These are phyloP conservation scores for Petromus typicus DNA, from an alignment of 2,113 vertebrate species.

Conservation along the genomic window DNA sequence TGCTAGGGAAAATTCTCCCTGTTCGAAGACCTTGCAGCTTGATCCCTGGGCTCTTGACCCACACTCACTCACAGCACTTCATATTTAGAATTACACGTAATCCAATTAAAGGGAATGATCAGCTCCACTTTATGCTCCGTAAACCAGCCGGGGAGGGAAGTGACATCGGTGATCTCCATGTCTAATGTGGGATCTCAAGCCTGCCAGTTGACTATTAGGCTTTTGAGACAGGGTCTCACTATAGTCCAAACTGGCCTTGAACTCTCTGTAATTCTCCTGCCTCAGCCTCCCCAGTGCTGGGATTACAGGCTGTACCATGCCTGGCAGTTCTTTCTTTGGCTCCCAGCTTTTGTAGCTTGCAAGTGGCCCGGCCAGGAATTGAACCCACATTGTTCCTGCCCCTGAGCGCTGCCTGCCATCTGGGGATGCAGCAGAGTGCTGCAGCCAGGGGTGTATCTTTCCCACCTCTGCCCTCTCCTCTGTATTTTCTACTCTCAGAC, in stretches of 20 bases:
- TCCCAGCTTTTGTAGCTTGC: not conserved
- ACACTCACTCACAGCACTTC: not conserved
- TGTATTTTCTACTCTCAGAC: no score
- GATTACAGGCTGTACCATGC: not conserved
- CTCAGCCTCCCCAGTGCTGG: not conserved
- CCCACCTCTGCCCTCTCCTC: not conserved
- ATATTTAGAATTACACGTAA: not conserved
- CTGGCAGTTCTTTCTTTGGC: not conserved
- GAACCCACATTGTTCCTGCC: not conserved
- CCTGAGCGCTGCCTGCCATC: not conserved
- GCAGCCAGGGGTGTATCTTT: not conserved
- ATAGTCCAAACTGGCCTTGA: not conserved
- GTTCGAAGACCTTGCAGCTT: accelerated
- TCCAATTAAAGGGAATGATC: not conserved
- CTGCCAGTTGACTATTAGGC: not conserved
- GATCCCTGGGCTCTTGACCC: no score
- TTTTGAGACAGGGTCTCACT: not conserved
- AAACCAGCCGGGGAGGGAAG: not conserved
- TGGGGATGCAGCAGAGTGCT: not conserved
- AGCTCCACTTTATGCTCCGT: not conserved
- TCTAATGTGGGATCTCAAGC: not conserved
- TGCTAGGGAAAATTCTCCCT: not conserved
- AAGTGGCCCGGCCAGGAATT: not conserved
- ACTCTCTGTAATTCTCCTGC: not conserved
- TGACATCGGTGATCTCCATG: not conserved